Percentiles rank a stretch among this genome's conserved stretches.
Conservation (phyloP, 2,113 vertebrate genomes). For the Rissa tridactyla region DNA sequence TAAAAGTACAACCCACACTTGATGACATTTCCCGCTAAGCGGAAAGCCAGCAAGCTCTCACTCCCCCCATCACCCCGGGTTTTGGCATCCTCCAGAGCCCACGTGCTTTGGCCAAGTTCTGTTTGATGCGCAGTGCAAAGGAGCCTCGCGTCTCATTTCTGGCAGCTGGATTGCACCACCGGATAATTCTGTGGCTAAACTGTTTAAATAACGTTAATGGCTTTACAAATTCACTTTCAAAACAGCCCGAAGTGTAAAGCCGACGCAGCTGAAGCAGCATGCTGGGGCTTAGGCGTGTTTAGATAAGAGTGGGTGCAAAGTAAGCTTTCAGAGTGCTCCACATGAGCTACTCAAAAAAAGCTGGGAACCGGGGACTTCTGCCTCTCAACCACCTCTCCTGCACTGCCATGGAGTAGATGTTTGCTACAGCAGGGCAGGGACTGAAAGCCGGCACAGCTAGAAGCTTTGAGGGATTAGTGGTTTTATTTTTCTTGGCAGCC, state of each 20-base stretch:
- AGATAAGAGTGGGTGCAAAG: constrained; percentile 52
- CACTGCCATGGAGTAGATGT: not conserved
- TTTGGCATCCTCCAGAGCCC: constrained; percentile 8
- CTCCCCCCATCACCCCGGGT: not conserved
- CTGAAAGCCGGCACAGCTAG: not conserved
- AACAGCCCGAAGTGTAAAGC: constrained; percentile 53
- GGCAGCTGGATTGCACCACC: constrained; percentile 40
- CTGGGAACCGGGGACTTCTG: not conserved
- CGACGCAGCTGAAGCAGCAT: not conserved
- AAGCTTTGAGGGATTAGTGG: not conserved
- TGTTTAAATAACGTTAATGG: constrained; percentile 66
- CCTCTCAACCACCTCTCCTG: not conserved
- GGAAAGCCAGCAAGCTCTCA: not conserved
- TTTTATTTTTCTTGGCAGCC: not conserved
- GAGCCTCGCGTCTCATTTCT: not conserved
- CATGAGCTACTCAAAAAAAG: not conserved
- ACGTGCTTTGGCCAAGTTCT: not conserved
- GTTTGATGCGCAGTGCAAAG: not conserved
- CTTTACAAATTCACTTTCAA: constrained; percentile 61
- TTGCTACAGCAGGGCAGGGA: not conserved
- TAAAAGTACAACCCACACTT: not conserved
- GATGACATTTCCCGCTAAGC: not conserved
- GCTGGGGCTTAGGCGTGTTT: constrained; percentile 51
- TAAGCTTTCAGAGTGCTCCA: constrained; percentile 5
- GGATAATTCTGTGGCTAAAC: constrained; percentile 54